A percentile compares a stretch with the other conserved stretches of the same genome.
phyloP scores from a whole-genome alignment of 1,140 invertebrate species.

The Pseudobourletiella spinata region DNA sequence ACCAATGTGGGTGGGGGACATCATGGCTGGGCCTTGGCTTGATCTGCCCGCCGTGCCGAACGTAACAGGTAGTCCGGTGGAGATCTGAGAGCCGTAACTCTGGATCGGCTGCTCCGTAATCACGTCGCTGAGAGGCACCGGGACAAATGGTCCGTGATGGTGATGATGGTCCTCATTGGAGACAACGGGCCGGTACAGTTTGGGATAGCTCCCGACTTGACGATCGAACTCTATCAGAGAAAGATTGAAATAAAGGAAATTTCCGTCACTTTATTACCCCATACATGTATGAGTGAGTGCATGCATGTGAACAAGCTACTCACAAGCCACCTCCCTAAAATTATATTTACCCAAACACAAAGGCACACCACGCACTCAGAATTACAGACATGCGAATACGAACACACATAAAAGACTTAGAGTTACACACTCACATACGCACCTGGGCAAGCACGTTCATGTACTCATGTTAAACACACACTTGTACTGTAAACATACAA shows the following conservation, averaged over 20 bases:
- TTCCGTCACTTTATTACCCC: not conserved
- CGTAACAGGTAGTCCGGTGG: conserved; percentile 25
- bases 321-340: too few relatives aligned
- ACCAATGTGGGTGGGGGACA: conserved; percentile 21
- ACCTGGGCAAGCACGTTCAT: too few relatives aligned
- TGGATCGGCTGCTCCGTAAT: conserved; percentile 35
- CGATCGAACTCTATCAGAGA: conserved; percentile 20
- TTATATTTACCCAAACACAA: too few relatives aligned
- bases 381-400: too few relatives aligned
- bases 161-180: conserved; percentile 11
- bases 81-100: conserved; percentile 34
- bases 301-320: too few relatives aligned
- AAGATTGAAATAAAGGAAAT: conserved; percentile 5
- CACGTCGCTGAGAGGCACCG: conserved; percentile 31
- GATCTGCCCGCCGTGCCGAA: conserved; percentile 10
- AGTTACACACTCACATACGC: too few relatives aligned
- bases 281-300: too few relatives aligned
- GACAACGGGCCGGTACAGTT: conserved; percentile 29
- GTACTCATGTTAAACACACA: too few relatives aligned
- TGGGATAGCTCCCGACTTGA: conserved; percentile 28
- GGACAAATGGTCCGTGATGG: conserved; percentile 21
- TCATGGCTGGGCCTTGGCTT: not conserved
- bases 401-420: too few relatives aligned
- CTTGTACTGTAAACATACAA: too few relatives aligned
- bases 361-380: too few relatives aligned